Conservation (phyloP, 2,888 invertebrate genomes). For the Nephrotoma appendiculata region DNA sequence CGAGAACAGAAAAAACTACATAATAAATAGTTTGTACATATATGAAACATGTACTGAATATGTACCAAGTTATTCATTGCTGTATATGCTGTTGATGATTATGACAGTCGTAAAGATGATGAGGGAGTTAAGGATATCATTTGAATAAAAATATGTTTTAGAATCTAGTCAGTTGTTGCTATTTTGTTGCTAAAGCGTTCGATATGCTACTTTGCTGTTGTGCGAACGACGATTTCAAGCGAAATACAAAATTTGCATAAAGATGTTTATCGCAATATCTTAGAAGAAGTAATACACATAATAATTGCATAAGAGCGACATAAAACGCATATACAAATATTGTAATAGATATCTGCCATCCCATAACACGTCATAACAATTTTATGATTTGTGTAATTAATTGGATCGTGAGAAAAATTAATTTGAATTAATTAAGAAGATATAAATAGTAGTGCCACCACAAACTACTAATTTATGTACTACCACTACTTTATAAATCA, state of each 20-base stretch:
- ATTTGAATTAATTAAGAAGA: background rate
- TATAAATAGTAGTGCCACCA: background rate
- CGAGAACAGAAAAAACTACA: background rate
- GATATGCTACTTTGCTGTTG: background rate
- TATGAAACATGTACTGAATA: background rate
- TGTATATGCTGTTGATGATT: background rate
- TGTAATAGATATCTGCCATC: no score
- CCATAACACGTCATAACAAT: background rate
- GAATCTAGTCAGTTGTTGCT: background rate
- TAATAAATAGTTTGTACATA: background rate
- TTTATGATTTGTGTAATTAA: background rate
- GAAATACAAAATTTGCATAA: background rate
- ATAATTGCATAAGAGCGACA: background rate
- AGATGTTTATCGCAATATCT: background rate
- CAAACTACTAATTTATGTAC: background rate
- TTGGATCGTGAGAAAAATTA: background rate
- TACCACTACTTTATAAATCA: background rate
- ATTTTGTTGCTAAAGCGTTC: background rate
- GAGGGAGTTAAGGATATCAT: background rate
- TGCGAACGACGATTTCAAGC: no score
- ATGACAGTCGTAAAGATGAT: background rate
- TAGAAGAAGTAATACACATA: no score
- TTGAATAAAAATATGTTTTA: background rate
- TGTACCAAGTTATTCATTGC: no score
- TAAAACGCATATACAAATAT: background rate